phyloP scores from a whole-genome alignment of 2,113 vertebrate genomes.

The Chauna torquata region DNA sequence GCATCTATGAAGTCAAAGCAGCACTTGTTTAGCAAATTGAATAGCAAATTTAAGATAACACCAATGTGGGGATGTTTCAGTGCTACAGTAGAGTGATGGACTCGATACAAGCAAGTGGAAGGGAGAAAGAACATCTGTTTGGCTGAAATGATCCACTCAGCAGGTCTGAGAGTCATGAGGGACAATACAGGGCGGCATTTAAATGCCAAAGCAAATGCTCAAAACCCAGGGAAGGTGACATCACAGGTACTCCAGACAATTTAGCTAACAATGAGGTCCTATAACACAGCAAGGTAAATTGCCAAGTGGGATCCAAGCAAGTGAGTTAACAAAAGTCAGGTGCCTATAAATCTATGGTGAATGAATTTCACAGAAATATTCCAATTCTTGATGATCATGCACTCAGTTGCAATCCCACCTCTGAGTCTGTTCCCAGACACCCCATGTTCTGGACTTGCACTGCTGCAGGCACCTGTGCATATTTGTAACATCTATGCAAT shows the following conservation, averaged over 20 bases:
- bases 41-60: neutral
- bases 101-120: neutral
- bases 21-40: neutral
- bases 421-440: neutral
- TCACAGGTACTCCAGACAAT: neutral
- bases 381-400: neutral
- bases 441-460: neutral
- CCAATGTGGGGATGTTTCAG: neutral
- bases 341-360: neutral
- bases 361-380: neutral
- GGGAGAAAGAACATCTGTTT: neutral
- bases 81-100: neutral
- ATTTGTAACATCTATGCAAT: accelerated
- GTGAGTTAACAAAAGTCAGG: neutral
- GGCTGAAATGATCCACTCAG: neutral
- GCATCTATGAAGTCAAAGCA: neutral
- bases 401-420: neutral
- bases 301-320: neutral
- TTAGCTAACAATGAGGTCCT: neutral
- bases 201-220: neutral
- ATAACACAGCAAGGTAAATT: neutral
- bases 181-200: neutral
- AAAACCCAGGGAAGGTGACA: too few species aligned
- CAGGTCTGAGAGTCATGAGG: neutral
- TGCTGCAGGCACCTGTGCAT: neutral